Conservation (phyloP, 92 coral and sea anemone genomes). For the Phenganax stokvisi region DNA sequence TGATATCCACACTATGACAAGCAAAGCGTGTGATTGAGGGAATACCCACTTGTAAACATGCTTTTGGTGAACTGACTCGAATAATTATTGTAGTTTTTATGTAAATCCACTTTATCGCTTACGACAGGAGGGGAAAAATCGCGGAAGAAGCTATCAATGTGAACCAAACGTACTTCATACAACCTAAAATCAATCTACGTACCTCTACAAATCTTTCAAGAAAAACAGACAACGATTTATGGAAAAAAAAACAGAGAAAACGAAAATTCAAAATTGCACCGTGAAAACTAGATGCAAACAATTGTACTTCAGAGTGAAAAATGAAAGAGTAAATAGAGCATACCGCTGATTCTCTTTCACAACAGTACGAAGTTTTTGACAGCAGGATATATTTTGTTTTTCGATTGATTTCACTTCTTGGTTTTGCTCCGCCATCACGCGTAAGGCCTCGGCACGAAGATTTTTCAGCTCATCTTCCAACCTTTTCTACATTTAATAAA, state of each 20-base stretch:
- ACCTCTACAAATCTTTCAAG: slow-evolving; percentile 3
- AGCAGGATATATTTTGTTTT: slow-evolving; percentile 61
- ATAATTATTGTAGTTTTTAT: too few species aligned
- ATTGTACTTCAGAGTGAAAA: background rate
- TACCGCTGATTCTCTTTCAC: slow-evolving; percentile 88
- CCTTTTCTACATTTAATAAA: slow-evolving; percentile 49
- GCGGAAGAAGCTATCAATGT: too few species aligned
- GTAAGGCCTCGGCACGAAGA: slow-evolving; percentile 64
- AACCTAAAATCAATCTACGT: background rate
- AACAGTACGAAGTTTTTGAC: slow-evolving; percentile 85
- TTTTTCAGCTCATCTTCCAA: slow-evolving; percentile 62
- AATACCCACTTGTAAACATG: too few species aligned
- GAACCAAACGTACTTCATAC: background rate
- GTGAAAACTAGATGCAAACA: too few species aligned
- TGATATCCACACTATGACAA: too few species aligned
- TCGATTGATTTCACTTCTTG: slow-evolving; percentile 67
- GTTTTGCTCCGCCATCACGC: slow-evolving; percentile 66
- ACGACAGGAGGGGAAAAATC: too few species aligned
- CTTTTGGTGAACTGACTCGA: too few species aligned
- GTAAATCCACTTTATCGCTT: too few species aligned
- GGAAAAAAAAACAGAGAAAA: background rate
- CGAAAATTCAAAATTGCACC: background rate
- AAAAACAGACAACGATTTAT: slow-evolving; percentile 2
- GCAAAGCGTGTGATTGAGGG: too few species aligned
- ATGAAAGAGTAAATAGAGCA: background rate